Percentiles rank a stretch among this genome's conserved stretches.
phyloP scores from a whole-genome alignment of 2,113 vertebrate species.

The Corydoras sp. region DNA sequence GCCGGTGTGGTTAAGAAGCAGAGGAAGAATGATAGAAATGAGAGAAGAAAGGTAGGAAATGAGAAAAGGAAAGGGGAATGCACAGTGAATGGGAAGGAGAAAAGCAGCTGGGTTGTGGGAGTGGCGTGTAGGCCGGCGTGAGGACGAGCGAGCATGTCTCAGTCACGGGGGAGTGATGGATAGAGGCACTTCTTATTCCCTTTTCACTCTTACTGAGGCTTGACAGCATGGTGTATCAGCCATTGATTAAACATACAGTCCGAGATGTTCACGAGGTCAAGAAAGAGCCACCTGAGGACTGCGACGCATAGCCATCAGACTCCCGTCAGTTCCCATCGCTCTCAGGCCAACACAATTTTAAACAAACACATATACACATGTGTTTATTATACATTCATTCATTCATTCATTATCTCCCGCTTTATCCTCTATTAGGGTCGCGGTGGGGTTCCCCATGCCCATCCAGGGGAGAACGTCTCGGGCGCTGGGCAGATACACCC shows the following conservation, averaged over 20 bases:
- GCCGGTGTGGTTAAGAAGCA: constrained; percentile 15
- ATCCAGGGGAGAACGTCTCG: too few relatives aligned
- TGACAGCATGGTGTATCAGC: constrained; percentile 36
- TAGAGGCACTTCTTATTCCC: constrained; percentile 38
- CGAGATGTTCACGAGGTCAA: constrained; percentile 33
- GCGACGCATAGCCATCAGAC: constrained; percentile 22
- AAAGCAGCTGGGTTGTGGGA: constrained; percentile 21
- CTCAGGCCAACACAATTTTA: constrained; percentile 25
- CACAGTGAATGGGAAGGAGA: constrained; percentile 25
- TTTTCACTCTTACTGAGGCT: constrained; percentile 27
- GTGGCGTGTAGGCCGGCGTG: constrained; percentile 16
- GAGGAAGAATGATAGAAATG: constrained; percentile 40
- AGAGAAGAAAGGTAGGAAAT: constrained; percentile 43
- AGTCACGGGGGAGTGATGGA: constrained; percentile 39
- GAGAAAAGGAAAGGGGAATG: constrained; percentile 35
- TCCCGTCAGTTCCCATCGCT: not conserved
- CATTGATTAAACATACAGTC: constrained; percentile 46
- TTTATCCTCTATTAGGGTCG: too few relatives aligned
- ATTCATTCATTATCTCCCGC: too few relatives aligned
- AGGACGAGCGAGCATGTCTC: constrained; percentile 11
- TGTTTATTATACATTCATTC: not conserved
- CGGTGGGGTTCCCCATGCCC: too few relatives aligned
- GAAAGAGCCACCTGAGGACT: constrained; percentile 11
- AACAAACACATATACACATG: not conserved
- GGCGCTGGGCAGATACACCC: too few relatives aligned